Conservation (phyloP, 1,140 invertebrate genomes). For the Drosophila nigrodunni region DNA sequence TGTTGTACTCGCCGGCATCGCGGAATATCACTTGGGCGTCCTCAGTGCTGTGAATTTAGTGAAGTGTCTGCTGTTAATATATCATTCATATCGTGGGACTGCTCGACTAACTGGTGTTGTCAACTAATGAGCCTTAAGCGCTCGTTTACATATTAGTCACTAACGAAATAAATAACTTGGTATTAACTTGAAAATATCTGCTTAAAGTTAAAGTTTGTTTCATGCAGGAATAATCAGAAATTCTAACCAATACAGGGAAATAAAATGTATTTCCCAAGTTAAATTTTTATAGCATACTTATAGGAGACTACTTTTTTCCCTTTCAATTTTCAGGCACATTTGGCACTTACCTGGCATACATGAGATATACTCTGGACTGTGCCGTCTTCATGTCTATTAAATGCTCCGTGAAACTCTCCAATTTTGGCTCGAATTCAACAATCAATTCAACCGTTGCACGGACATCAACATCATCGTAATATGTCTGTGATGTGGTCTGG, state of each 20-base stretch:
- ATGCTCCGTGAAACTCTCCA: constrained; percentile 92
- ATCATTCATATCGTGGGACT: constrained; percentile 10
- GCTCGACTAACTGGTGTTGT: neutral
- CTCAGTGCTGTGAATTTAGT: constrained; percentile 87
- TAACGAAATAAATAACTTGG: too few species aligned
- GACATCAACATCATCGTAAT: constrained; percentile 87
- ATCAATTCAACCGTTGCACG: constrained; percentile 92
- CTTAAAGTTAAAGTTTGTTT: too few species aligned
- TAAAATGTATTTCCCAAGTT: too few species aligned
- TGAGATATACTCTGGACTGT: constrained; percentile 95
- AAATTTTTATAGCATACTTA: neutral
- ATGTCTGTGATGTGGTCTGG: constrained; percentile 87
- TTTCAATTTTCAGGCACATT: neutral
- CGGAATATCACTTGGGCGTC: constrained; percentile 96
- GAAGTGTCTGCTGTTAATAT: constrained; percentile 1
- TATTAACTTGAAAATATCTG: too few species aligned
- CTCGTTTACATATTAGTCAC: neutral
- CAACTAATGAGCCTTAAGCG: constrained; percentile 6
- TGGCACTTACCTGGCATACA: constrained; percentile 93
- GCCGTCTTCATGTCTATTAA: constrained; percentile 92
- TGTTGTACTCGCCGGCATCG: constrained; percentile 93
- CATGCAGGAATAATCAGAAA: too few species aligned
- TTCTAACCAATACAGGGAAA: too few species aligned
- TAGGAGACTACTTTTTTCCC: neutral
- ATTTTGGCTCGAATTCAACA: constrained; percentile 94